Evolutionary conservation across 1,140 invertebrate species (phyloP).

Genomic region (Pogonognathellus flavescens): DNA sequence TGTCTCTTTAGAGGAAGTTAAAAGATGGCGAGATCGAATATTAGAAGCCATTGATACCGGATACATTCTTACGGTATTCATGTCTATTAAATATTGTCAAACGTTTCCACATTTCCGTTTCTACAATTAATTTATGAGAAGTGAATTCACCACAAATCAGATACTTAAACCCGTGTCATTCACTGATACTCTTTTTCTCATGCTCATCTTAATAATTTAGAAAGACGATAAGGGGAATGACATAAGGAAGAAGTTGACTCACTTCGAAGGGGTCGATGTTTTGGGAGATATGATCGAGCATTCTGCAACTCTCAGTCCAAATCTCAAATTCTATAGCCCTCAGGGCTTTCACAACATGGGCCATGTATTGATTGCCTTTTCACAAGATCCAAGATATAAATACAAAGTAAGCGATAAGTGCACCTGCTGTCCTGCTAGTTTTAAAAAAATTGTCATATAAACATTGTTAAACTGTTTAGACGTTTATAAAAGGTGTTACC

Average conservation of each 20-base stretch:
- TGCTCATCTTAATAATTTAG: not conserved
- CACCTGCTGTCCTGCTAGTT: too few relatives aligned
- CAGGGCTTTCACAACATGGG: conserved; percentile 80
- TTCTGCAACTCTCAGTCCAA: conserved; percentile 76
- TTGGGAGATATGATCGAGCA: conserved; percentile 84
- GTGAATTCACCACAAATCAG: too few relatives aligned
- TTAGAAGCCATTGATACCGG: conserved; percentile 81
- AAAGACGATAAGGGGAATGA: not conserved
- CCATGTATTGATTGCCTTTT: conserved; percentile 77
- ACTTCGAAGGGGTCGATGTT: conserved; percentile 80
- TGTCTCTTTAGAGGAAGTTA: conserved; percentile 73
- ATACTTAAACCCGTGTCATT: too few relatives aligned
- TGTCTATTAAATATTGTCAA: too few relatives aligned
- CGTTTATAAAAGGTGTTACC: not conserved
- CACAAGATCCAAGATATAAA: conserved; percentile 78
- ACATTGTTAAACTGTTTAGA: too few relatives aligned
- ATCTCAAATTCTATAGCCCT: conserved; percentile 75
- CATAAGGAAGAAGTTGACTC: not conserved
- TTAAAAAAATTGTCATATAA: too few relatives aligned
- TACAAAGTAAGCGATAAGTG: not conserved
- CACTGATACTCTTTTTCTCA: too few relatives aligned
- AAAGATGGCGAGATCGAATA: conserved; percentile 82
- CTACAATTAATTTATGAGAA: too few relatives aligned
- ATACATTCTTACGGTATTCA: conserved; percentile 70
- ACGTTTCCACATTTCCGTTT: too few relatives aligned